Evolutionary conservation across 2,888 invertebrate genomes (phyloP).

Genomic region (Dasypogon diadema): DNA sequence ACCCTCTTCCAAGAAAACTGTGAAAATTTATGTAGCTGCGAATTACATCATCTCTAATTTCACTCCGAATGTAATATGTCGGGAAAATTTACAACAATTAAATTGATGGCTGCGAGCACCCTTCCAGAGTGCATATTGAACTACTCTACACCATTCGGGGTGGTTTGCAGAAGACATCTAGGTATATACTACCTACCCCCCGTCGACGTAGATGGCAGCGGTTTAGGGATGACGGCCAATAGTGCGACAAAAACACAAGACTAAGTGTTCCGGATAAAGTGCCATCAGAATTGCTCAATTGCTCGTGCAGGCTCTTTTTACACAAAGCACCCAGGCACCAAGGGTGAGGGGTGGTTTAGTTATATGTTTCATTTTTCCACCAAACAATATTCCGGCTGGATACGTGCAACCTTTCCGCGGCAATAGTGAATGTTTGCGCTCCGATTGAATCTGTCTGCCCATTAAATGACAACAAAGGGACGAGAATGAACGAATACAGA

Average conservation of each 20-base stretch:
- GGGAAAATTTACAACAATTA: background rate
- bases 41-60: background rate
- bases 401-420: background rate
- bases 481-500: constrained; percentile 33
- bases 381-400: background rate
- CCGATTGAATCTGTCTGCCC: constrained; percentile 46
- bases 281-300: constrained; percentile 54
- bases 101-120: constrained; percentile 17
- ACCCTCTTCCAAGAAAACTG: no score
- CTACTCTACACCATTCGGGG: background rate
- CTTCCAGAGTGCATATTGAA: background rate
- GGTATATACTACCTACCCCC: background rate
- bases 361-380: constrained; percentile 40
- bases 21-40: background rate
- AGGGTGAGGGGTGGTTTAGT: background rate
- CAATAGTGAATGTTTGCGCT: constrained; percentile 31
- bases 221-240: constrained; percentile 13
- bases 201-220: background rate
- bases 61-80: background rate
- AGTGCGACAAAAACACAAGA: constrained; percentile 49
- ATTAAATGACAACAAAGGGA: constrained; percentile 51
- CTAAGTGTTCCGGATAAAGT: constrained; percentile 53
- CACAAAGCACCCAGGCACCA: background rate
- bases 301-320: constrained; percentile 43
- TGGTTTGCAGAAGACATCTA: background rate